A percentile compares a stretch with the other conserved stretches of the same genome.
phyloP scores from a whole-genome alignment of 2,888 invertebrate genomes.

The Enoplolaimus lenunculus region DNA sequence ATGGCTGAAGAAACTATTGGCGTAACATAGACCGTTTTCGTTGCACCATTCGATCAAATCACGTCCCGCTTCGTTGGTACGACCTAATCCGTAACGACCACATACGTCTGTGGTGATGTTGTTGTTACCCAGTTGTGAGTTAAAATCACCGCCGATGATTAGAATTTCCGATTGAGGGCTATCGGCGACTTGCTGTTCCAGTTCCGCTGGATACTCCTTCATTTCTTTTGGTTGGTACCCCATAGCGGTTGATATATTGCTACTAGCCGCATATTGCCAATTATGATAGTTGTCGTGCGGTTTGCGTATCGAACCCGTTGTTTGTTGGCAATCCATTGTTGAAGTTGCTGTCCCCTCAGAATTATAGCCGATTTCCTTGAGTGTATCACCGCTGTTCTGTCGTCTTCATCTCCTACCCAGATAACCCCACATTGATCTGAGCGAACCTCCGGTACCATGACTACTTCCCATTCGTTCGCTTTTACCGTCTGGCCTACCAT shows the following conservation, averaged over 20 bases:
- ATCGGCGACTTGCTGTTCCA: constrained; percentile 8
- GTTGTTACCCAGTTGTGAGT: not conserved
- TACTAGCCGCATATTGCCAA: constrained; percentile 9
- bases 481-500: not conserved
- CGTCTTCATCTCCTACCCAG: not conserved
- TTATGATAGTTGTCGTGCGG: constrained; percentile 5
- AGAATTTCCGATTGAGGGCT: not conserved
- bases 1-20: not conserved
- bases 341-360: not conserved
- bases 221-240: not conserved
- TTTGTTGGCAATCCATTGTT: not conserved
- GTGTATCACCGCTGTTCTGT: constrained; percentile 1
- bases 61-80: not conserved
- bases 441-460: not conserved
- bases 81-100: not conserved
- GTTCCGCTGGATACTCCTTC: not conserved
- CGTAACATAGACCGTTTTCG: not conserved
- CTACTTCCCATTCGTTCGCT: constrained; percentile 6
- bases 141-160: not conserved
- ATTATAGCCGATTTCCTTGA: not conserved
- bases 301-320: not conserved
- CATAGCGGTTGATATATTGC: constrained; percentile 11
- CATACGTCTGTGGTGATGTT: not conserved
- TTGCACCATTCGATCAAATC: not conserved
- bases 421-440: not conserved